Base-by-base conservation (phyloP, 2,113 vertebrate genomes). In the Ceuthmochares aereus region DNA sequence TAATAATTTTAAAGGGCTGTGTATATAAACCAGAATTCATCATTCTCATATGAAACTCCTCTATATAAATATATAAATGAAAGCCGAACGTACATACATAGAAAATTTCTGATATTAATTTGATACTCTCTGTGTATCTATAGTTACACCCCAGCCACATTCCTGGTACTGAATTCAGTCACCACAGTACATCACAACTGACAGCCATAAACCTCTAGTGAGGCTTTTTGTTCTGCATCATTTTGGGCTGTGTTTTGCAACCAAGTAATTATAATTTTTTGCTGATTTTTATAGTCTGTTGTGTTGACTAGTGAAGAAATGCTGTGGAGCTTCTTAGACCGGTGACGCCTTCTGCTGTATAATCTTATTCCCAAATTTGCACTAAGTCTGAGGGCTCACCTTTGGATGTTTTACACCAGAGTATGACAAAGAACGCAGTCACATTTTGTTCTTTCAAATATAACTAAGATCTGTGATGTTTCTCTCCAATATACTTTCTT, bases 401-500 rank as follows among this genome's bases (percentile, higher is more conserved):
- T 68, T 82, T 36, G 10, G 8, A 17, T 62, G 5, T 45, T 90
- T 77, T 34, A 20, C 5, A 29, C 3, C 11, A 37, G 18, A 20
- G 17, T 14, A 18, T 55, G 49, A 16, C 30, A 60, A 67, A 73
- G 23, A 83, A 7, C 9, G 34, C 22, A 52, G 26, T 15, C 10
- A 2, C 20, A 7, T 54, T 78, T 62, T 40, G 4, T 40, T 47
- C 43, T 85, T 58, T 74, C 32, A 66, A 15, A 55, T 10, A 3
- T 42, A 49, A 15, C 26, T 66, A 37, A 75, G 14, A 16, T 11
- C 56, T 68, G 52, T 45, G 37, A 37, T 60, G 26, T 76, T 97
- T 96, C 59, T 84, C 67, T 94, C 81, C 73, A 74, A 30, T 70
- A 21, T 69, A 77, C 94, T 97, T 90, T 87, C 74, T 84, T 93